Percentiles rank a stretch among this genome's conserved stretches.
These are phyloP conservation scores for Sinonovacula constricta DNA, from an alignment of 1,140 invertebrate genomes.

Conservation along the genomic window DNA sequence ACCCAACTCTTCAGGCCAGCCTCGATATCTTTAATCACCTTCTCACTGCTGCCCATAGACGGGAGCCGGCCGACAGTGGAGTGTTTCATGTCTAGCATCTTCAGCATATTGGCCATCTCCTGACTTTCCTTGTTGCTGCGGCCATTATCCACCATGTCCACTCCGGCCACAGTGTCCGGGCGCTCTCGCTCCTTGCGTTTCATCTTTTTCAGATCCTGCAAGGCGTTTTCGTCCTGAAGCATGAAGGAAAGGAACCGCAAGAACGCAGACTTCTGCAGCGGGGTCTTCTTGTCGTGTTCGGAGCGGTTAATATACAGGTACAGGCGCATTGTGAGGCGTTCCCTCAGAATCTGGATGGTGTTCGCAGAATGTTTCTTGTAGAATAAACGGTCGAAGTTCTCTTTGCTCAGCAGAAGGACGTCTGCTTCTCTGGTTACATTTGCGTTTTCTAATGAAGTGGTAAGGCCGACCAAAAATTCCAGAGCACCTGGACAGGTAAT, in stretches of 20 bases:
- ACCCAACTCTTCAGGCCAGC: conserved; percentile 38
- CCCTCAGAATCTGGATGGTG: conserved; percentile 17
- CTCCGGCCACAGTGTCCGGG: neutral
- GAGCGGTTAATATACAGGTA: conserved; percentile 41
- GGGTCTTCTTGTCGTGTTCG: neutral
- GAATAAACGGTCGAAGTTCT: conserved; percentile 39
- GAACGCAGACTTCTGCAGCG: conserved; percentile 19
- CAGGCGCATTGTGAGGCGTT: conserved; percentile 32
- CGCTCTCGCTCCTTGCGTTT: conserved; percentile 36
- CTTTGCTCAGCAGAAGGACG: conserved; percentile 29
- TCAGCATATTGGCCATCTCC: conserved; percentile 9
- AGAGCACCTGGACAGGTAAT: conserved; percentile 40
- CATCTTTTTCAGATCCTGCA: conserved; percentile 22
- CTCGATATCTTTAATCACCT: conserved; percentile 46
- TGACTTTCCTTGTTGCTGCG: conserved; percentile 8
- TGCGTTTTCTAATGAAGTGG: conserved; percentile 27
- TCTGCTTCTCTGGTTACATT: conserved; percentile 39
- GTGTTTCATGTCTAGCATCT: conserved; percentile 20
- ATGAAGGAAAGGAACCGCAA: conserved; percentile 34
- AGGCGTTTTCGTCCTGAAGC: conserved; percentile 36
- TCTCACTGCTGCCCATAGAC: conserved; percentile 28
- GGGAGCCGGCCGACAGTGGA: conserved; percentile 1
- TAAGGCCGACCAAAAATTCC: conserved; percentile 24
- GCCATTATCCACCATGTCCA: neutral
- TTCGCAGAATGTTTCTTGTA: conserved; percentile 18